Evolutionary conservation across 2,113 vertebrate species (phyloP), one percentile per base, ranked within the genome.

Genomic region (Strigops habroptila): DNA sequence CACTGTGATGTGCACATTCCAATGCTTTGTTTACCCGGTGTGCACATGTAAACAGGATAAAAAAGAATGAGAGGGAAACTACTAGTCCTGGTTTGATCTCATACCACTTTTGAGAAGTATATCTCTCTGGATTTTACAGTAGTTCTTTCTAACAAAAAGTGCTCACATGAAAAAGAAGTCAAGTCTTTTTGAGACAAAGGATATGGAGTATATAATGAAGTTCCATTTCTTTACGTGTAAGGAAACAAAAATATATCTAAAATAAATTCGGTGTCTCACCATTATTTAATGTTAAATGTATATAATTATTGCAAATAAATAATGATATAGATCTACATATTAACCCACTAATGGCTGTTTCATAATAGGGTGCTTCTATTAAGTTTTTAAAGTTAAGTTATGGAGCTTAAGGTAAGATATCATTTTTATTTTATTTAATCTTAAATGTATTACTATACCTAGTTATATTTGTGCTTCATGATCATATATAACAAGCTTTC

Each of bases 401-500:
- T 2, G 13, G 8, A 79, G 2, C 8, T 68, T 55, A 16, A 89
- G 5, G 15, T 46, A 68, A 91, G 18, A 39, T 14, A 27, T 3
- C 23, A 35, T 83, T 88, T 83, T 74, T 27, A 33, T 68, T 69
- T 69, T 43, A 24, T 85, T 84, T 71, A 43, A 14, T 39, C 15
- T 80, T 30, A 68, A 59, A 18, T 48, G 1, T 69, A 6, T 46
- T 62, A 27, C 10, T 33, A 1, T 51, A 27, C 0, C 1, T 49
- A 31, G 4, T 7, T 41, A 35, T 25, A 49, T 88, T 62, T 77
- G 25, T 39, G 2, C 5, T 83, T 82, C 22, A 69, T 60, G 4
- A 51, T 23, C 5, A 62, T 1, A 0, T 73, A 5, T 27, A 71
- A n/a, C 6, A 77, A 12, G 0, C 2, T 52, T 76, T 68, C 18